phyloP scores from a whole-genome alignment of 2,113 vertebrate species.

The Triplophysa dalaica region DNA sequence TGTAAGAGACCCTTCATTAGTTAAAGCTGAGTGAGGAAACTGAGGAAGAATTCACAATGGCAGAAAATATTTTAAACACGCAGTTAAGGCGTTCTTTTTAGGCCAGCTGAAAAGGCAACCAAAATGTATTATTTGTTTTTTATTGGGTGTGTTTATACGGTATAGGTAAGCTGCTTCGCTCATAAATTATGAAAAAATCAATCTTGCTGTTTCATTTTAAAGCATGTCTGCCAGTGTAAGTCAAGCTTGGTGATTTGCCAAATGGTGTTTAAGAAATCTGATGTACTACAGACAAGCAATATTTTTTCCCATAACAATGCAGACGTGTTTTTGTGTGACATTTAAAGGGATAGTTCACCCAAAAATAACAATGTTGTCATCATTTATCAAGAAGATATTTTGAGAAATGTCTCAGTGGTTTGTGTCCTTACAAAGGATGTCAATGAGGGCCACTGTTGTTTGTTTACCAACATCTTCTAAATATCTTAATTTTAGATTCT shows the following conservation, averaged over 20 bases:
- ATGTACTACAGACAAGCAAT: background rate
- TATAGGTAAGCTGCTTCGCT: conserved; percentile 58
- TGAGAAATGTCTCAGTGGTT: too few relatives aligned
- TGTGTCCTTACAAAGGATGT: too few relatives aligned
- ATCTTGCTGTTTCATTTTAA: conserved; percentile 55
- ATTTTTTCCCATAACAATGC: background rate
- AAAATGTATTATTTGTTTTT: conserved; percentile 56
- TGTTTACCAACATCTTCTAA: too few relatives aligned
- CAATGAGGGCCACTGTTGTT: too few relatives aligned
- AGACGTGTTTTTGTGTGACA: background rate
- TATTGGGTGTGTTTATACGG: conserved; percentile 55
- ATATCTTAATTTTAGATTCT: too few relatives aligned
- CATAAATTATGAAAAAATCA: conserved; percentile 66
- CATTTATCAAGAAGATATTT: too few relatives aligned
- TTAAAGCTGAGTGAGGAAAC: background rate
- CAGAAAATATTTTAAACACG: background rate
- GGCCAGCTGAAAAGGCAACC: conserved; percentile 33
- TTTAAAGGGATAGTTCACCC: too few relatives aligned
- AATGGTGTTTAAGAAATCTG: conserved; percentile 41
- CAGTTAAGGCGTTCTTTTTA: background rate
- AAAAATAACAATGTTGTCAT: too few relatives aligned
- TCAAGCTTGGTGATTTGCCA: conserved; percentile 36
- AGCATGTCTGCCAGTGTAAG: conserved; percentile 42
- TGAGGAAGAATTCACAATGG: background rate
- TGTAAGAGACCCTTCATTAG: background rate